Evolutionary conservation across 30 jellyfish, hydroid and myxozoan genomes (phyloP), one percentile per base, ranked within the genome.

Genomic region (Morbakka virulenta): DNA sequence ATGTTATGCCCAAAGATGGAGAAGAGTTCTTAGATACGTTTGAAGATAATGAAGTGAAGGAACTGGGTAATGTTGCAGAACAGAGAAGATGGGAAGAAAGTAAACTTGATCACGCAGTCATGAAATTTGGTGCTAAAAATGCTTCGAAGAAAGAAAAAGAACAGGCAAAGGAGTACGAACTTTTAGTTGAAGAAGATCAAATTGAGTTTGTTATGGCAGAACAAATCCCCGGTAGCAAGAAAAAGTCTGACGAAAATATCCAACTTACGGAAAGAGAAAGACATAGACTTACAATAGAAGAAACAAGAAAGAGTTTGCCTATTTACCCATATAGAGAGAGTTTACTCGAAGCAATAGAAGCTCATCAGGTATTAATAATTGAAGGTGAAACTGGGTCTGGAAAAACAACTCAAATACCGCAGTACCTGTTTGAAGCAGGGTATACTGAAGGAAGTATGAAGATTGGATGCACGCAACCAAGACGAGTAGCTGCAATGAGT

Each of bases 381-480:
- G 99, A 87, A 82, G 99, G 99, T 2, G 99, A 94, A 52, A 94
- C 99, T 2, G 99, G 99, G 24, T 94, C 99, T 23, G 99, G 99
- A 12, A 94, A 94, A 48, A 94, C 99, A 33, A 94, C 99, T 0
- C 99, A 94, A 71, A 69, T 94, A 6, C 99, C 99, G 12, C 99
- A 94, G 36, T 94, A 94, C 73, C 86, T 94, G 25, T 64, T 52
- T 76, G 99, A 94, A 76, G 98, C 94, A 21, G 99, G 99, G 17
- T 94, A 69, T 35, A 94, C 99, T 0, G 88, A 88, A 52, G 95
- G 84, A 0, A 92, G 94, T 28, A 83, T 74, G 94, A 94, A 88
- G 69, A 63, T 94, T 67, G 99, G 97, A 0, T 94, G 99, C 71
- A 94, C 99, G 0, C 99, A 94, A 61, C 99, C 99, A 24, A 82